Evolutionary conservation across 2,888 invertebrate genomes (phyloP), one percentile per base, ranked within the genome.

Genomic region (Sinohyriopsis cumingii): DNA sequence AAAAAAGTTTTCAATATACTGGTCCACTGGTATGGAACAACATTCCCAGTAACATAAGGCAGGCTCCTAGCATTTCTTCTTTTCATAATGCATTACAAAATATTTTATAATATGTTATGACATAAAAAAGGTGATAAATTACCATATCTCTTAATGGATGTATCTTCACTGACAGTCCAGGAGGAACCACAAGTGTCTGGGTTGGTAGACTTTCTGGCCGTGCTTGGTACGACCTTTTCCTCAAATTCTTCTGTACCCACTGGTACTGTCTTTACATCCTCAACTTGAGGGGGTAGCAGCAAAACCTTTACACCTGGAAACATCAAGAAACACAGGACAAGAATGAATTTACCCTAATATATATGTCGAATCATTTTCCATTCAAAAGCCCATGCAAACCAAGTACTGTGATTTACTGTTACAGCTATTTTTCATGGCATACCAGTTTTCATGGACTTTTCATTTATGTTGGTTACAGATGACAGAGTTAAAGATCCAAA

Each of bases 301-400:
- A 74, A 59, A 5, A 77, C 75, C 1, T 72, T 71, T 5, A 78
- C 68, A 62, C 79, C 81, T 79, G 65, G 15, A 45, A 45, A 45
- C 4, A 55, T 45, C 33, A 63, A 54, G n/a, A 68, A 60, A 62
- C 15, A 28, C 45, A 45, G 45, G 45, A 45, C 15, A 45, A 15
- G 45, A 59, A 19, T 53, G 65, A 18, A 45, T n/a, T 24, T 33
- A 69, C 5, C 20, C n/a, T 24, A 63, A 45, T 45, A 19, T 59
- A 18, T 64, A 59, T 18, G 61, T 61, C 33, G 55, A 62, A 28
- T 22, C 20, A 12, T 12, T 45, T 33, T 15, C 15, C 12, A 45
- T 3, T 45, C 45, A 45, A 12, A 33, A 45, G 12, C 9, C 0
- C 45, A 12, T 45, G 3, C 3, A 45, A 45, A 45, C 45, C 45